Evolutionary conservation across 2,797 vertebrate genomes (phyloP).

Genomic region (Choloepus didactylus): DNA sequence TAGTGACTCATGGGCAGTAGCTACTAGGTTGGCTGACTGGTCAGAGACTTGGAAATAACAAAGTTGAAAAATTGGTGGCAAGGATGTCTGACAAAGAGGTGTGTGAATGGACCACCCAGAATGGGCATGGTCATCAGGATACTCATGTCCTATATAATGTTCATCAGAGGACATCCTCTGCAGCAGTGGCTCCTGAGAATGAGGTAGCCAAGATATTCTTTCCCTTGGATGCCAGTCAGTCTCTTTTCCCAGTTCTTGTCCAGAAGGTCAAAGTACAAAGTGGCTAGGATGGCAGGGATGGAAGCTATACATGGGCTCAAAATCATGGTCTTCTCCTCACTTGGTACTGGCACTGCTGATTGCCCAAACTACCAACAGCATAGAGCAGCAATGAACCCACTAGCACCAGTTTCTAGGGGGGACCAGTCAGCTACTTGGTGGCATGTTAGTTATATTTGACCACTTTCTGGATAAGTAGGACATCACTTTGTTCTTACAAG

Average conservation of each 20-base stretch:
- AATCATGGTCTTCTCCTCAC: neutral
- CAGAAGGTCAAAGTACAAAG: neutral
- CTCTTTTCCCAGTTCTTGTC: neutral
- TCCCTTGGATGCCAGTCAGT: neutral
- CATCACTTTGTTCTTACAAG: neutral
- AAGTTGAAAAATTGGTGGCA: neutral
- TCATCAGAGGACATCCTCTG: neutral
- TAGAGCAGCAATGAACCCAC: neutral
- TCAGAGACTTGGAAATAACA: neutral
- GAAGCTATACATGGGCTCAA: neutral
- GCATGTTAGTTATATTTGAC: neutral
- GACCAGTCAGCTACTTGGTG: neutral
- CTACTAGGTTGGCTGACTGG: neutral
- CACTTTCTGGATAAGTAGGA: neutral
- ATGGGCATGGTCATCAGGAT: neutral
- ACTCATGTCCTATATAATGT: neutral
- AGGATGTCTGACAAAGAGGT: neutral
- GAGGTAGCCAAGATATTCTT: neutral
- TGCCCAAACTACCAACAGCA: neutral
- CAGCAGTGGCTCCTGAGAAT: too few relatives aligned
- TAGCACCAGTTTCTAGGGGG: neutral
- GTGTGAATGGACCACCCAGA: neutral
- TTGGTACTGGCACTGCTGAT: neutral
- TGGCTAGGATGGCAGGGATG: too few relatives aligned
- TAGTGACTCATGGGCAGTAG: neutral